These are phyloP conservation scores for human DNA, from an alignment of 2,113 vertebrate species.

Conservation along the genomic window DNA sequence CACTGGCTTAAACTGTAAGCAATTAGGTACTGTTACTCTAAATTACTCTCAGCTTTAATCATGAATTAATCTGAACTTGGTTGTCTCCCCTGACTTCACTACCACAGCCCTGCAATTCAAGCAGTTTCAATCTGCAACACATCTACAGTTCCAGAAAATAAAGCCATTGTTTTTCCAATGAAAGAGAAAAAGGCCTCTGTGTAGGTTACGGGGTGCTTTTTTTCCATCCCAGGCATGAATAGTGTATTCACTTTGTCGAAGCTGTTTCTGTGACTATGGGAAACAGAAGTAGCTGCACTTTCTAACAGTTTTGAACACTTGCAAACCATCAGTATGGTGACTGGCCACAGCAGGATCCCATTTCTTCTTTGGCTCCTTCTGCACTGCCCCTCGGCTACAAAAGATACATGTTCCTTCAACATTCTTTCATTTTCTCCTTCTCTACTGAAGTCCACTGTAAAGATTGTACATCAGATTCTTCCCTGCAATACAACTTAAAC, in stretches of 20 bases:
- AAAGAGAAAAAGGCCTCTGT: background rate
- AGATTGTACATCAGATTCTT: background rate
- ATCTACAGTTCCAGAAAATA: background rate
- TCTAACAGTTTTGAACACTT: background rate
- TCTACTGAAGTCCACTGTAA: background rate
- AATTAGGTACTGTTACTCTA: background rate
- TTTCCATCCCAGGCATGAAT: background rate
- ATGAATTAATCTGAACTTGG: background rate
- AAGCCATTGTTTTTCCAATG: background rate
- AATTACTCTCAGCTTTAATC: background rate
- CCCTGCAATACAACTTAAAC: background rate
- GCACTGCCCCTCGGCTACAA: rapidly evolving
- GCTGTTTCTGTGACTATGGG: background rate
- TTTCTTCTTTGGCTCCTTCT: background rate
- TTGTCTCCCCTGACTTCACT: background rate
- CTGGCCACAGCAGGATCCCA: rapidly evolving
- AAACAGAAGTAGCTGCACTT: background rate
- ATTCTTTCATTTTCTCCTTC: background rate
- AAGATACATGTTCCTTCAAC: background rate
- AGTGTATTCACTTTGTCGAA: background rate
- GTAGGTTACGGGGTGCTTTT: background rate
- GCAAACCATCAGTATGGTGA: background rate
- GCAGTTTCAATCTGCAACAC: background rate
- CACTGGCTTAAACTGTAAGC: background rate
- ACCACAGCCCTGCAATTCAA: background rate